These are phyloP conservation scores for Chionomys nivalis DNA, from an alignment of 2,113 vertebrate genomes.

Conservation along the genomic window DNA sequence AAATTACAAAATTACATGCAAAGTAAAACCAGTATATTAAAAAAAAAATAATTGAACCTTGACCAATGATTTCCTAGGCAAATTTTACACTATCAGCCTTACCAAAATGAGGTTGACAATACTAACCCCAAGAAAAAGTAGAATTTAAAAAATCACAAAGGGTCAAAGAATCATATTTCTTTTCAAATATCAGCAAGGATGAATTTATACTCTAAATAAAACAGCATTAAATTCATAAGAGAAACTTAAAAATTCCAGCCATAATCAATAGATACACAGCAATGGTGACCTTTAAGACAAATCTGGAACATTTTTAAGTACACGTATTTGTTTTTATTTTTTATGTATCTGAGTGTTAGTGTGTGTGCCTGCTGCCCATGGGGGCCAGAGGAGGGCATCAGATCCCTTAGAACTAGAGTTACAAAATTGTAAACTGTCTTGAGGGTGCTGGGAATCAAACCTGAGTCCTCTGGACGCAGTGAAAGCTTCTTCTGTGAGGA, in stretches of 20 bases:
- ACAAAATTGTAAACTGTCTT: background rate
- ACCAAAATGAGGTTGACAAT: background rate
- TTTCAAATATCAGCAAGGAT: background rate
- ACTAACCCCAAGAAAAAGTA: constrained; percentile 27
- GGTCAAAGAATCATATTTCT: background rate
- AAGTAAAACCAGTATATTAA: background rate
- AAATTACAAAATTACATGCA: background rate
- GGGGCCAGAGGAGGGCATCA: background rate
- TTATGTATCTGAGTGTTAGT: background rate
- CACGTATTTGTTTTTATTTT: background rate
- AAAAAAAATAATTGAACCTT: background rate
- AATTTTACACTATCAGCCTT: background rate
- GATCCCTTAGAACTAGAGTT: background rate
- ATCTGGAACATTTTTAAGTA: background rate
- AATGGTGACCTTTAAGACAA: constrained; percentile 1
- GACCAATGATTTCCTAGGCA: background rate
- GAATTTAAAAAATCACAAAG: constrained; percentile 10
- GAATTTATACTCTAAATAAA: background rate
- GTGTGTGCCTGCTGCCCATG: background rate
- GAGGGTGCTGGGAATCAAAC: background rate
- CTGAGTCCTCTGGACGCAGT: background rate
- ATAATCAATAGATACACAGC: background rate
- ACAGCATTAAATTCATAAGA: background rate
- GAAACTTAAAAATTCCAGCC: constrained; percentile 15
- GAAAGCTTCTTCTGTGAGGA: constrained; percentile 28